These are phyloP conservation scores for Lycocerus yunnanus DNA, from an alignment of 2,888 invertebrate genomes.

Conservation along the genomic window DNA sequence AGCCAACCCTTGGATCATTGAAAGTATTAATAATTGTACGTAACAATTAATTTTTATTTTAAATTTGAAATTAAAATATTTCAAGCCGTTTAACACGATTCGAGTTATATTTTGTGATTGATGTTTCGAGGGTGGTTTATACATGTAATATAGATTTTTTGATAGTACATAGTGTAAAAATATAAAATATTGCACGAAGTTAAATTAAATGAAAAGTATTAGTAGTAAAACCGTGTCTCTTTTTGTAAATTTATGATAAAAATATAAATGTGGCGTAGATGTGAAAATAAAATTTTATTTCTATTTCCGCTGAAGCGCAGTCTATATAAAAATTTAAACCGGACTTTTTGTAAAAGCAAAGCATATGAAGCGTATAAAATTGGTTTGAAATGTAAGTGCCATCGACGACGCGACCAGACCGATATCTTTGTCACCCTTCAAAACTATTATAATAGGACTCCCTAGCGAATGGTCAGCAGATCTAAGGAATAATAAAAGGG, in stretches of 20 bases:
- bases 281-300: constrained; percentile 48
- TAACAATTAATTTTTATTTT: not conserved
- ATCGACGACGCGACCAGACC: constrained; percentile 50
- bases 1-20: not conserved
- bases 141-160: too few species aligned
- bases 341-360: constrained; percentile 35
- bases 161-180: too few species aligned
- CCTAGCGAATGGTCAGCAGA: constrained; percentile 50
- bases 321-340: constrained; percentile 47
- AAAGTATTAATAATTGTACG: not conserved
- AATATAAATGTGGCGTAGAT: constrained; percentile 7
- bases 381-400: constrained; percentile 52
- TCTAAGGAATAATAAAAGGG: constrained; percentile 52
- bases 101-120: not conserved
- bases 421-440: constrained; percentile 54
- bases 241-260: not conserved
- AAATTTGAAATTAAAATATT: not conserved
- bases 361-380: constrained; percentile 54
- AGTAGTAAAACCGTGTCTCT: not conserved
- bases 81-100: not conserved
- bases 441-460: constrained; percentile 49
- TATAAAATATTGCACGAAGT: not conserved
- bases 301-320: constrained; percentile 36
- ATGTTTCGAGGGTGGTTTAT: not conserved
- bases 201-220: not conserved